phyloP scores from a whole-genome alignment of 2,888 invertebrate species.

The Ecliptopera silaceata region DNA sequence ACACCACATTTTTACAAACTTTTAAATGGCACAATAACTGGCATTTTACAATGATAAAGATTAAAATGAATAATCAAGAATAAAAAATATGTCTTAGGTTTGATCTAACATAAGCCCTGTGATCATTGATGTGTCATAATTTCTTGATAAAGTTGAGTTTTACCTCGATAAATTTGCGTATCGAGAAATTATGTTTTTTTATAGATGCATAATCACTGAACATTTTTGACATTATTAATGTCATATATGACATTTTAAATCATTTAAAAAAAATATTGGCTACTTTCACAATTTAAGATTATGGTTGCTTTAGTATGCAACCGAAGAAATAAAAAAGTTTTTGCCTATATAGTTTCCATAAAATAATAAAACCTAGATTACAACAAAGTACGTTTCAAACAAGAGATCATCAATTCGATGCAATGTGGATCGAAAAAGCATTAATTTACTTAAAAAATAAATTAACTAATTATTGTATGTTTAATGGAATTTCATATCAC shows the following conservation, averaged over 20 bases:
- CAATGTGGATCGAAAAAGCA: neutral
- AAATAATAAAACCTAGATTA: neutral
- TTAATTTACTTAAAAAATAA: slow-evolving; percentile 8
- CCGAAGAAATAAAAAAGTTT: neutral
- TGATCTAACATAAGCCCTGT: no score
- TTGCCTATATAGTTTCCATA: neutral
- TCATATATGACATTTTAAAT: no score
- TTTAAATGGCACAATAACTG: slow-evolving; percentile 1
- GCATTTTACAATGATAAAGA: neutral
- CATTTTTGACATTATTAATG: no score
- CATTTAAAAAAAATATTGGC: no score
- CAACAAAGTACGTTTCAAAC: neutral
- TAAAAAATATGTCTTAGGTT: neutral
- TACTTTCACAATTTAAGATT: no score
- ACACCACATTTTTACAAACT: neutral
- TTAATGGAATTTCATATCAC: neutral
- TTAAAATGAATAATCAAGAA: neutral
- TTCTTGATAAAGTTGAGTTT: no score
- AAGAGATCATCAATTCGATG: slow-evolving; percentile 7
- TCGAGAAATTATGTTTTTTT: no score
- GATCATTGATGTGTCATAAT: no score
- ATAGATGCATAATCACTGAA: no score
- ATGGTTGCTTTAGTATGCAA: neutral
- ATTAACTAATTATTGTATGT: neutral
- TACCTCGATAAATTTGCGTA: no score